Conservation (phyloP, 2,888 invertebrate species). For the Nephrotoma guestfalica region DNA sequence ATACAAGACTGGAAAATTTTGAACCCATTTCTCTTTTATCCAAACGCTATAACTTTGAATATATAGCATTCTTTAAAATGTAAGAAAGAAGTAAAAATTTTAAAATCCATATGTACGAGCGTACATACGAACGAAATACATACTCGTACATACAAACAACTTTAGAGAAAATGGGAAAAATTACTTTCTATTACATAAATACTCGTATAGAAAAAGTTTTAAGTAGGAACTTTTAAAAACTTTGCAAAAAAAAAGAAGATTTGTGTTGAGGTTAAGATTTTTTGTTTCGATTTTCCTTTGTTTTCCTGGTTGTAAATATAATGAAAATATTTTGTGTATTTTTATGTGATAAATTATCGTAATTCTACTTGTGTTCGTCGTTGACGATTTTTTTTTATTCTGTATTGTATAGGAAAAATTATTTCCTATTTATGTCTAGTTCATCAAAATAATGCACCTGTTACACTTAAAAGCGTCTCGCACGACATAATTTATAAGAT, state of each 20-base stretch:
- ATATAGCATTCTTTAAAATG: neutral
- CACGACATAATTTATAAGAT: neutral
- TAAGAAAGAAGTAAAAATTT: neutral
- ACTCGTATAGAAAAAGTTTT: neutral
- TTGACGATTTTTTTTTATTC: neutral
- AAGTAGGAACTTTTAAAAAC: neutral
- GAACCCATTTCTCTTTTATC: neutral
- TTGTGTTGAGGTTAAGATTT: neutral
- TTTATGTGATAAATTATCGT: neutral
- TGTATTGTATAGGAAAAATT: neutral
- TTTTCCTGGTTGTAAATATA: neutral
- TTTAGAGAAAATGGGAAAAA: neutral
- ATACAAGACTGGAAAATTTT: neutral
- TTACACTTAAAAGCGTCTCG: neutral
- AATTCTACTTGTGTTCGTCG: neutral
- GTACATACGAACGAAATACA: neutral
- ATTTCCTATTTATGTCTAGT: neutral
- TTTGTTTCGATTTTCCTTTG: neutral
- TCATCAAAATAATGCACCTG: neutral
- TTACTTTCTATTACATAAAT: neutral
- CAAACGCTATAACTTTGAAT: neutral
- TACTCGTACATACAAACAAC: neutral
- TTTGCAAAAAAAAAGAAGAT: neutral
- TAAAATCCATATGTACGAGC: neutral
- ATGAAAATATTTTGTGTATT: neutral